A percentile compares a stretch with the other conserved stretches of the same genome.
Conservation (phyloP, 64 coral and sea anemone genomes). For the Montipora capricornis region DNA sequence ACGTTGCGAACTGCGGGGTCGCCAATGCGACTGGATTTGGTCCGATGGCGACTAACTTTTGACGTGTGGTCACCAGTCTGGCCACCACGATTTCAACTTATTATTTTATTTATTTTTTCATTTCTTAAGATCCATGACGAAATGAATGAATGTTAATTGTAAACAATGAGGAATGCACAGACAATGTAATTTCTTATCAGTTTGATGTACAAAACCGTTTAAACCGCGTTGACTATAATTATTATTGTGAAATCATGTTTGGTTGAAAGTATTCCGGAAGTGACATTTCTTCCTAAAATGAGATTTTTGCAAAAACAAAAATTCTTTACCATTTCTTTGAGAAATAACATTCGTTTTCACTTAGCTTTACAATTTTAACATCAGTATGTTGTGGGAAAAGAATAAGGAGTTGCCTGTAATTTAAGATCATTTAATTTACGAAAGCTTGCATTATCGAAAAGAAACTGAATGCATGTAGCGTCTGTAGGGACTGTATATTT, state of each 20-base stretch:
- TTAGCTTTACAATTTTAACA: background rate
- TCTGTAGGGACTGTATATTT: background rate
- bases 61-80: constrained; percentile 70
- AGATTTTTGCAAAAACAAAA: constrained; percentile 1
- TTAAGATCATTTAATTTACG: background rate
- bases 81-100: constrained; percentile 56
- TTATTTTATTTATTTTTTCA: constrained; percentile 24
- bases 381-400: constrained; percentile 16
- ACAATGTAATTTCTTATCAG: background rate
- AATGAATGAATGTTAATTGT: constrained; percentile 18
- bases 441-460: background rate
- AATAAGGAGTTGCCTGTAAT: background rate
- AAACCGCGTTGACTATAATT: constrained; percentile 1
- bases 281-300: constrained; percentile 17
- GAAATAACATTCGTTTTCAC: constrained; percentile 25
- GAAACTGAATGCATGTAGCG: background rate
- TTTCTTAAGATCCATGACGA: constrained; percentile 11
- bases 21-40: constrained; percentile 20
- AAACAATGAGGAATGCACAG: background rate
- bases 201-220: constrained; percentile 14
- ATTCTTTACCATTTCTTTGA: constrained; percentile 3
- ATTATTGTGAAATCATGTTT: constrained; percentile 23
- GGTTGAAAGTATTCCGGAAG: constrained; percentile 11
- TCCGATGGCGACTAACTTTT: constrained; percentile 73
- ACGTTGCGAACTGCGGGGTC: background rate